Conservation (phyloP, 2,113 vertebrate species). For the Zosterops lateralis region DNA sequence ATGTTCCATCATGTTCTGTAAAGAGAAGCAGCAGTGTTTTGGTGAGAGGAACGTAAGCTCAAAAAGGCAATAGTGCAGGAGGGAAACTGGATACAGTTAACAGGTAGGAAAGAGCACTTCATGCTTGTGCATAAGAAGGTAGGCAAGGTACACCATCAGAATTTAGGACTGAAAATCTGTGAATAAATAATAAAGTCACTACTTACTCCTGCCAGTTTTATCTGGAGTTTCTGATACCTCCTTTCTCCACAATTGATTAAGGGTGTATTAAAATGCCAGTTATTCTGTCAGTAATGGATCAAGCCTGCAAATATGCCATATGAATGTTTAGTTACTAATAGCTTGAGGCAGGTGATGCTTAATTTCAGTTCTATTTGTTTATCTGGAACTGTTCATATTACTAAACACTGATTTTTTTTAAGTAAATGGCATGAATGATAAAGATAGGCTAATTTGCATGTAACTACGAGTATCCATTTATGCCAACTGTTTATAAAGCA, state of each 20-base stretch:
- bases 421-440: not conserved
- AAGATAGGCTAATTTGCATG: not conserved
- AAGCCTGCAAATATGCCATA: not conserved
- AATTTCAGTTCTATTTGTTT: slow-evolving; percentile 19
- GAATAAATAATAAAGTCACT: not conserved
- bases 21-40: not conserved
- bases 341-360: not conserved
- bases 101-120: not conserved
- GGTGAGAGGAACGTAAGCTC: not conserved
- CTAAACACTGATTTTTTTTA: not conserved
- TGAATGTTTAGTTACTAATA: not conserved
- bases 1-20: not conserved
- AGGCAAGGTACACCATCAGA: not conserved
- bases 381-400: not conserved
- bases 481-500: not conserved
- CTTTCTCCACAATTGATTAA: not conserved
- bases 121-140: not conserved
- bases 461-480: not conserved
- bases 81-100: not conserved
- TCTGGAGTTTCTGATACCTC: not conserved
- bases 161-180: not conserved
- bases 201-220: not conserved
- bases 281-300: not conserved
- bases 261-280: not conserved
- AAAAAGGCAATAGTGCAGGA: not conserved